phyloP scores from a whole-genome alignment of 2,888 invertebrate genomes.

The Chironomus riparius region DNA sequence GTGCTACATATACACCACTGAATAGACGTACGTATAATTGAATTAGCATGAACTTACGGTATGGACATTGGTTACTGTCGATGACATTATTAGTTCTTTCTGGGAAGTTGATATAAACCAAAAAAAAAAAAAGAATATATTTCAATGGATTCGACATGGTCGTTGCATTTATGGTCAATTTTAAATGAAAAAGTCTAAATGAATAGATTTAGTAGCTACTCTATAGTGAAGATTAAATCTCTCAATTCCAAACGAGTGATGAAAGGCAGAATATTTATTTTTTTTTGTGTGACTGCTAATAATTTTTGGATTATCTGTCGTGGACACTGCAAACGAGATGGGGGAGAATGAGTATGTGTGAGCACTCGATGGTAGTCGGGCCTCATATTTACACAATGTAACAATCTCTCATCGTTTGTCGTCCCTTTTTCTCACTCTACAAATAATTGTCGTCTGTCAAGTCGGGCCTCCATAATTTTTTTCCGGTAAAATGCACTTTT shows the following conservation, averaged over 20 bases:
- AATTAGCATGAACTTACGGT: slow-evolving; percentile 5
- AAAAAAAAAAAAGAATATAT: background rate
- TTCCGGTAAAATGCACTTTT: slow-evolving; percentile 22
- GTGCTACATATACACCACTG: background rate
- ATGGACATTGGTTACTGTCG: slow-evolving; percentile 23
- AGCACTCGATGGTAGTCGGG: background rate
- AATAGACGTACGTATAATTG: slow-evolving; percentile 18
- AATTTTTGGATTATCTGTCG: slow-evolving; percentile 21
- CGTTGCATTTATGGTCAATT: no score
- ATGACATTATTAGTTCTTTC: slow-evolving; percentile 24
- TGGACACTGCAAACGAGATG: background rate
- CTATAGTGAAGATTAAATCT: no score
- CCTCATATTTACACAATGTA: background rate
- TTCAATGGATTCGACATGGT: background rate
- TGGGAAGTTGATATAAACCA: background rate
- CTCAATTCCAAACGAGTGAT: no score
- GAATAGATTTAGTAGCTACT: background rate
- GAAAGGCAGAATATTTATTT: background rate
- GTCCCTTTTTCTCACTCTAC: background rate
- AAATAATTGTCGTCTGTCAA: slow-evolving; percentile 19
- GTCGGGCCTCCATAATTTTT: slow-evolving; percentile 18
- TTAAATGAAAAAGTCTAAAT: background rate
- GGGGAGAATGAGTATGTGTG: background rate
- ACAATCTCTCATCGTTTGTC: background rate
- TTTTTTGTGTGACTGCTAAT: background rate